A percentile compares a stretch with the other conserved stretches of the same genome.
These are phyloP conservation scores for Callospermophilus lateralis DNA, from an alignment of 2,113 vertebrate species.

Conservation along the genomic window DNA sequence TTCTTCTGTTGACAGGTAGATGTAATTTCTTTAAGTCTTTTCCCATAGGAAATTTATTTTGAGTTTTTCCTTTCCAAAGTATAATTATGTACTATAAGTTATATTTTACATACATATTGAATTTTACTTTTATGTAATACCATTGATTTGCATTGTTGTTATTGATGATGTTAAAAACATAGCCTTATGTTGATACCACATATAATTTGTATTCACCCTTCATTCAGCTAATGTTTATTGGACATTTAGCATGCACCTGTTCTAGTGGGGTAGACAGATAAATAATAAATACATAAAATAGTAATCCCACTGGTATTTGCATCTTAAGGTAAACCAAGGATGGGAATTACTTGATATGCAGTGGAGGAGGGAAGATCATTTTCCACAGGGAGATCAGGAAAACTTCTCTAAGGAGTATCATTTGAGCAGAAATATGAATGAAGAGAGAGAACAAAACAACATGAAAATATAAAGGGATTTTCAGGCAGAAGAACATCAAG, in stretches of 20 bases:
- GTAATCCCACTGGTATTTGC: background rate
- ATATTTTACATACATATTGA: background rate
- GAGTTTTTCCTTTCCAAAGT: background rate
- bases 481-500: background rate
- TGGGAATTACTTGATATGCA: background rate
- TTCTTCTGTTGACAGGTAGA: background rate
- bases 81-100: background rate
- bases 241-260: background rate
- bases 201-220: background rate
- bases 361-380: background rate
- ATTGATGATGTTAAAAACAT: background rate
- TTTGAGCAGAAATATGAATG: background rate
- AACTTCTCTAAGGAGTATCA: background rate
- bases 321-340: background rate
- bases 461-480: slow-evolving; percentile 46
- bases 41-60: background rate
- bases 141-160: background rate
- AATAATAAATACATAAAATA: background rate
- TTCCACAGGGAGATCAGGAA: background rate
- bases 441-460: background rate
- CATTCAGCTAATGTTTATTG: background rate
- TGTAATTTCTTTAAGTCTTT: background rate
- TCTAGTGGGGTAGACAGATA: background rate
- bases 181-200: background rate
- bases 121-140: background rate